phyloP scores from a whole-genome alignment of 1,140 invertebrate genomes.

The Platorchestia sp. region DNA sequence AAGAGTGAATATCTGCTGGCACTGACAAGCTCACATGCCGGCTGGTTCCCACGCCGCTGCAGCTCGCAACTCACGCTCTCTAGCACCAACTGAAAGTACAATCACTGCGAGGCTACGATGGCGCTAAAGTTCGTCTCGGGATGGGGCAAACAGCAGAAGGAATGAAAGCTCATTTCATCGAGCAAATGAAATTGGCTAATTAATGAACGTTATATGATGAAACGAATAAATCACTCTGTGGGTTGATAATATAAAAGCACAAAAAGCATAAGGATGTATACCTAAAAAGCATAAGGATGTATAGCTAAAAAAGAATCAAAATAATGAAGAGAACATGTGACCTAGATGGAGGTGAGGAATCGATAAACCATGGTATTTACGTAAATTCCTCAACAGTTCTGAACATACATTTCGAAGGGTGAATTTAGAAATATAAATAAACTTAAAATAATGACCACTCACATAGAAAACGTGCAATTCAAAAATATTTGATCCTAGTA shows the following conservation, averaged over 20 bases:
- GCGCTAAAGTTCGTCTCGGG: background rate
- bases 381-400: background rate
- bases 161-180: background rate
- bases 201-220: background rate
- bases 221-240: background rate
- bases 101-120: background rate
- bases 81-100: background rate
- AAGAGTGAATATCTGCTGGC: no score
- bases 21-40: background rate
- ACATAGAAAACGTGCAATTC: background rate
- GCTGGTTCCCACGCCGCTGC: background rate
- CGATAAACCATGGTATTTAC: background rate
- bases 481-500: background rate
- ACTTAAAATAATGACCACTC: background rate
- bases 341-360: background rate
- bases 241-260: background rate
- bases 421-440: no score
- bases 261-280: background rate
- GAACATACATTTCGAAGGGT: background rate
- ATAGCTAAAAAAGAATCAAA: background rate
- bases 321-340: background rate
- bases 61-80: background rate
- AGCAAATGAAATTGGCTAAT: background rate
- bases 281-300: no score
- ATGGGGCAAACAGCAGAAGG: background rate